Evolutionary conservation across 2,888 invertebrate species (phyloP), one percentile per base, ranked within the genome.

Genomic region (Dryocosmus kuriphilus): DNA sequence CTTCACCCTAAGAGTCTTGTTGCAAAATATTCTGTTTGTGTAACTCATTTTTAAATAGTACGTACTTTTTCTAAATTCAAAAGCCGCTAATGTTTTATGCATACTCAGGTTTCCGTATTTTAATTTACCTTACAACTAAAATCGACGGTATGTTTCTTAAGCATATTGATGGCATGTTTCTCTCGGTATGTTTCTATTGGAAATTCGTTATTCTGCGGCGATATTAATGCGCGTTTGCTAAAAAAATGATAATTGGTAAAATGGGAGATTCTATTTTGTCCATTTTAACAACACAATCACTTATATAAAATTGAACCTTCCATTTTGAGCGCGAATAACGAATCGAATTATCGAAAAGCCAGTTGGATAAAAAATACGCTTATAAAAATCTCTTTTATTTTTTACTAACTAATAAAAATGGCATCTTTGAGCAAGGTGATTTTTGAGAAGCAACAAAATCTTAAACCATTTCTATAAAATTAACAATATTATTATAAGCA

Each of bases 361-460:
- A 27, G 71, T 71, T 71, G 51, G 71, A 51, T 71, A 71, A 71
- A 71, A 71, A 71, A 71, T 71, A 71, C 51, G 51, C n/a, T 51
- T 71, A 71, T 71, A 71, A 51, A 71, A 71, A 71, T 71, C 46
- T 71, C 51, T 30, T 46, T n/a, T 46, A 67, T 67, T 51, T 71
- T 51, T n/a, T 30, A 71, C 41, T 71, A 51, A n/a, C n/a, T 51
- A 51, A 71, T 51, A 32, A 51, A 71, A 71, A 51, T 51, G 51
- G 71, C 71, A 30, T 71, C 24, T 71, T 71, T 71, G 71, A 71
- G 71, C 71, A 71, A 51, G 71, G 46, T 32, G 30, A 51, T 71
- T 51, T 71, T 16, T 51, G 46, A 11, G 46, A 30, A 71, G 71
- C 51, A 51, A 51, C 46, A 71, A 71, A 71, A 71, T n/a, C n/a